Conservation (phyloP, 2,113 vertebrate genomes). For the Noturus placidus region DNA sequence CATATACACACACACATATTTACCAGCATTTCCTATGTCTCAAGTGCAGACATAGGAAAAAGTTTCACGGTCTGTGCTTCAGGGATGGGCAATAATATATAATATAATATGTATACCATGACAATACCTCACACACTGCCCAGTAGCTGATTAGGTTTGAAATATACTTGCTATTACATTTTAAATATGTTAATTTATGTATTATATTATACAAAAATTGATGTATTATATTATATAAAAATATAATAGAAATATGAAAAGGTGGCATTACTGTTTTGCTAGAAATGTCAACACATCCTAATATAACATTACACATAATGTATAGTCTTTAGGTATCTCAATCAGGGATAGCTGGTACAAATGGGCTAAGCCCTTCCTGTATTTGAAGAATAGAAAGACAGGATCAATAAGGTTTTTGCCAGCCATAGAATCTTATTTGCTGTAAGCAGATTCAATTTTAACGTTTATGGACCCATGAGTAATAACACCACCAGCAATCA, state of each 20-base stretch:
- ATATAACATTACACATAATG: neutral
- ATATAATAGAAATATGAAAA: neutral
- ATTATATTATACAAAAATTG: neutral
- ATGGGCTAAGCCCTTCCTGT: neutral
- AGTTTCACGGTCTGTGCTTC: neutral
- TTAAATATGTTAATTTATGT: neutral
- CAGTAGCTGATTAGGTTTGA: neutral
- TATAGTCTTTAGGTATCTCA: neutral
- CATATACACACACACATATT: conserved; percentile 7
- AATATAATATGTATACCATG: neutral
- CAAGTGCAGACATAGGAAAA: neutral
- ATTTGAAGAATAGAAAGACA: neutral
- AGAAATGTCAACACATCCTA: neutral
- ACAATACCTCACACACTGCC: neutral
- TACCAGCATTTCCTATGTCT: neutral
- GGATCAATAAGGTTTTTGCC: neutral
- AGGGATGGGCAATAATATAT: neutral
- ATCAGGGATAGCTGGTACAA: neutral
- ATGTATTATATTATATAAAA: neutral
- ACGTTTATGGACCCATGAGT: neutral
- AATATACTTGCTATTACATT: neutral
- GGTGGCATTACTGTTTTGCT: neutral
- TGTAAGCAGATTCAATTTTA: neutral
- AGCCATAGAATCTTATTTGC: conserved; percentile 2
- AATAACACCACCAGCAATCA: neutral